A percentile compares a stretch with the other conserved stretches of the same genome.
Evolutionary conservation across 2,888 invertebrate species (phyloP).

Genomic region (Dorcus parallelipipedus): DNA sequence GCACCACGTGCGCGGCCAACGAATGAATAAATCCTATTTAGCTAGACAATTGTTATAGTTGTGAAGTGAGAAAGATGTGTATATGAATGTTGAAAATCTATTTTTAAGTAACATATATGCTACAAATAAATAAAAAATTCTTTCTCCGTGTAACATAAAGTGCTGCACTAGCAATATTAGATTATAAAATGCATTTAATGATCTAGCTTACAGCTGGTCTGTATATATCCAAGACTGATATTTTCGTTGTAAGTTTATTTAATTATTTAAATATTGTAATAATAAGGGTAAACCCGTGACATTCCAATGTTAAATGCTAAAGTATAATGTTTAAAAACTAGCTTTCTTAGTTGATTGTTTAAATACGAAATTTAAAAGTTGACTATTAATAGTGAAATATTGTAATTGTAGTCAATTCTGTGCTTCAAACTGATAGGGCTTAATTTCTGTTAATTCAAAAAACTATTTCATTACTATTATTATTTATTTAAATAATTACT

Average conservation of each 20-base stretch:
- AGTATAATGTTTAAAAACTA: slow-evolving; percentile 14
- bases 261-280: slow-evolving; percentile 9
- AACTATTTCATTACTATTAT: too few species aligned
- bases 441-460: not conserved
- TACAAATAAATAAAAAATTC: slow-evolving; percentile 13
- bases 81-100: not conserved
- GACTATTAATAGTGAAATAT: slow-evolving; percentile 23
- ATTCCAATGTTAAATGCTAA: slow-evolving; percentile 18
- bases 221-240: slow-evolving; percentile 25
- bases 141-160: slow-evolving; percentile 24
- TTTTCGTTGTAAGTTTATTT: slow-evolving; percentile 17
- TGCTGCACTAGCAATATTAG: slow-evolving; percentile 26
- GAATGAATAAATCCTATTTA: slow-evolving; percentile 7
- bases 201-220: slow-evolving; percentile 23
- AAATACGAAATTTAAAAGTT: slow-evolving; percentile 19
- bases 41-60: slow-evolving; percentile 6
- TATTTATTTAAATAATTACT: too few species aligned
- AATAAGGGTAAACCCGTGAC: slow-evolving; percentile 10
- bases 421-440: slow-evolving; percentile 8
- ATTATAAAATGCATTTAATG: slow-evolving; percentile 18
- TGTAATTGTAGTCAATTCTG: slow-evolving; percentile 10
- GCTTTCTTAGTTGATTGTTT: slow-evolving; percentile 18
- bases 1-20: slow-evolving; percentile 50
- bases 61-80: not conserved
- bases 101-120: slow-evolving; percentile 7